Base-by-base conservation (phyloP, 2,113 vertebrate genomes). In the Rhinolophus ferrumequinum region DNA sequence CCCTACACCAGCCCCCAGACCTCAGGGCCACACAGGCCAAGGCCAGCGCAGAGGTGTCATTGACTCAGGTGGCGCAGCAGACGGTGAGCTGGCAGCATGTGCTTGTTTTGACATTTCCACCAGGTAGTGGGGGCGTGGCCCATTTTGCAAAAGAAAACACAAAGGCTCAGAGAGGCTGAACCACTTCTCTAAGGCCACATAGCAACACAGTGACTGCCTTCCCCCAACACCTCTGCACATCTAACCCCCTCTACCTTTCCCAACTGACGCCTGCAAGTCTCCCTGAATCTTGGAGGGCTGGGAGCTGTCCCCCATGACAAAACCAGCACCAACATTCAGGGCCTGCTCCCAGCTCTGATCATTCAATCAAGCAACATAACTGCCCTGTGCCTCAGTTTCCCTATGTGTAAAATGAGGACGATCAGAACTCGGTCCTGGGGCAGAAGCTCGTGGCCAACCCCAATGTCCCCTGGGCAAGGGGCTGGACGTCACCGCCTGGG, bases 151-250 rank as follows among this genome's bases (percentile, higher is more conserved):
- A 69, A 41, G 6, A 69, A 47, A 56, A 66, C 24, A 66, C 54
- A 41, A 3, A 44, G 62, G 44, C 44, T 56, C 44, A 58, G 60
- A 81, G 84, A 79, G 24, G 73, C 76, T 10, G 28, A 77, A 76
- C 28, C 2, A 24, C 73, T 60, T 60, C 54, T 22, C 73, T 33
- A 6, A 58, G 77, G 52, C 60, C 88, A 73, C 93, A 73, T 30
- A 82, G 75, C 75, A n/a, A 6, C 6, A 21, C 21, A 2, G 1
- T 4, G 4, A n/a, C 41, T 5, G 5, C 60, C 67, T 16, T 8
- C 28, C 14, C 47, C 30, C 38, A 5, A 6, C 0, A 0, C 80
- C 50, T 50, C 21, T n/a, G 56, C 7, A 16, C 13, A 1, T 56
- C 54, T 5, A 7, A 21, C 30, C 1, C 9, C 41, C 30, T 21